Evolutionary conservation across 1,140 invertebrate genomes (phyloP).

Genomic region (Drosophila jambulina): DNA sequence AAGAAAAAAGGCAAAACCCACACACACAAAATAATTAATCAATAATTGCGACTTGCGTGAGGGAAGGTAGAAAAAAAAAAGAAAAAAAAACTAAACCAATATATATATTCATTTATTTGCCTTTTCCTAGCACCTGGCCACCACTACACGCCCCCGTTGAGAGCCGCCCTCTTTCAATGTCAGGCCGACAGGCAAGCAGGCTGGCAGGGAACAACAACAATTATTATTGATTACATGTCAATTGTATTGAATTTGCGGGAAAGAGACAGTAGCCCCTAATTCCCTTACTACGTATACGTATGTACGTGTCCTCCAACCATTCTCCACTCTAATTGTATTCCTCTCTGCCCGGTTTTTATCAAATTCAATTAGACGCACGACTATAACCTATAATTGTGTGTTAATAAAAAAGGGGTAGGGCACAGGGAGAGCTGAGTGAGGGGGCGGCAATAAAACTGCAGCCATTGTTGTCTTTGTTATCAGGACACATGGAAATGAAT

Average conservation of each 20-base stretch:
- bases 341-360: constrained; percentile 31
- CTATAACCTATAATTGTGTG: constrained; percentile 57
- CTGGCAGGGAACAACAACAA: constrained; percentile 59
- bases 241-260: constrained; percentile 58
- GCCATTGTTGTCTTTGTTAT: constrained; percentile 46
- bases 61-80: constrained; percentile 3
- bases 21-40: constrained; percentile 64
- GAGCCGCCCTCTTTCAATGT: constrained; percentile 50
- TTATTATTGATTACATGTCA: constrained; percentile 77
- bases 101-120: constrained; percentile 39
- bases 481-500: constrained; percentile 51
- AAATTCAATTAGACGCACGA: constrained; percentile 75
- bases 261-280: constrained; percentile 14
- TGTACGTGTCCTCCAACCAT: constrained; percentile 8
- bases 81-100: not conserved
- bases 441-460: constrained; percentile 29
- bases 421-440: too few species aligned
- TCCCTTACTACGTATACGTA: not conserved
- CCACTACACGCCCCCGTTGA: not conserved
- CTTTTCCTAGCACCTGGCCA: constrained; percentile 23
- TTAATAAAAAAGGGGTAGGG: constrained; percentile 12
- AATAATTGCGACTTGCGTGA: constrained; percentile 69
- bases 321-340: constrained; percentile 28
- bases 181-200: constrained; percentile 49
- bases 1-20: constrained; percentile 24